These are phyloP conservation scores for Mohoua ochrocephala DNA, from an alignment of 2,113 vertebrate genomes.

Conservation along the genomic window DNA sequence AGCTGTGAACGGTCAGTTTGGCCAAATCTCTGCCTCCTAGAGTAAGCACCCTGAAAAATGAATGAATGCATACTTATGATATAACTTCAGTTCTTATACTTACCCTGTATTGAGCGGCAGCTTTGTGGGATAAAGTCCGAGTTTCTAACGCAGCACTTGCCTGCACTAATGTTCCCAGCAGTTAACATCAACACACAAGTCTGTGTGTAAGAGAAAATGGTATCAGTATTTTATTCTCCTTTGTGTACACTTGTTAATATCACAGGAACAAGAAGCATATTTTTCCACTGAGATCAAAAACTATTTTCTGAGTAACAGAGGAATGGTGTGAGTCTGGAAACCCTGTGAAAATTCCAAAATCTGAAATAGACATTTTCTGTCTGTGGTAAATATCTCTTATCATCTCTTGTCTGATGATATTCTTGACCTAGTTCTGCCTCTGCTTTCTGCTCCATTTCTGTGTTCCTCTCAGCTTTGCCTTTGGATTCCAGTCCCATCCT, in stretches of 20 bases:
- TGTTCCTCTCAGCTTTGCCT: background rate
- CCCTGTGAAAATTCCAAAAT: background rate
- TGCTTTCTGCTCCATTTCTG: background rate
- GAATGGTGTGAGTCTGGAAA: background rate
- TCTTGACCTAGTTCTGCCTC: background rate
- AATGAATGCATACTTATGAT: rapidly evolving
- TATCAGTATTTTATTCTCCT: background rate
- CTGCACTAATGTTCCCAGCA: background rate
- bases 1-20: background rate
- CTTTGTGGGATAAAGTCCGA: background rate
- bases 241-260: background rate
- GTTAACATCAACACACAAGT: background rate
- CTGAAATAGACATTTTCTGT: background rate
- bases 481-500: background rate
- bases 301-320: background rate
- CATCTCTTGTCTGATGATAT: background rate
- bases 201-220: background rate
- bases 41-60: background rate
- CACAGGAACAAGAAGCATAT: background rate
- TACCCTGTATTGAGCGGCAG: background rate
- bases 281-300: background rate
- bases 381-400: background rate
- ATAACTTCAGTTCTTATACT: background rate
- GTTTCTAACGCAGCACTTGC: background rate
- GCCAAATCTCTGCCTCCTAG: background rate